These are phyloP conservation scores for Hybognathus amarus DNA, from an alignment of 2,797 vertebrate genomes.

Conservation along the genomic window DNA sequence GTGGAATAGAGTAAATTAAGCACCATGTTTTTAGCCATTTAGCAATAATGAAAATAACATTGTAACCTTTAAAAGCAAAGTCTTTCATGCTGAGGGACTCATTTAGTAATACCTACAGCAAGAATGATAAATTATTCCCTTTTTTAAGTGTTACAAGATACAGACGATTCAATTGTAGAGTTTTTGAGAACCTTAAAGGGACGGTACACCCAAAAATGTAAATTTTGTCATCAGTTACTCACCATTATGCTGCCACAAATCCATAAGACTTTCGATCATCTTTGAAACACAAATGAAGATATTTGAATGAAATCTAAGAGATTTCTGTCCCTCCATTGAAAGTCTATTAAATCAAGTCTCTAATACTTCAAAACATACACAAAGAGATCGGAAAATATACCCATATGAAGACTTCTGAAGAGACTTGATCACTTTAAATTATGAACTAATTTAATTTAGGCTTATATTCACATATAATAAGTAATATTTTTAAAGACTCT, in stretches of 20 bases:
- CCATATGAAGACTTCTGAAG: not conserved
- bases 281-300: not conserved
- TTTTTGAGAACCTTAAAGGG: conserved; percentile 74
- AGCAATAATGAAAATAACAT: conserved; percentile 57
- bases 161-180: conserved; percentile 33
- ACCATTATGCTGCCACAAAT: not conserved
- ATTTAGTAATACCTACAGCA: conserved; percentile 47
- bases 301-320: not conserved
- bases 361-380: not conserved
- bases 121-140: not conserved
- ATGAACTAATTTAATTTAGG: not conserved
- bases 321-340: not conserved
- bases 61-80: conserved; percentile 57
- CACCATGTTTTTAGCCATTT: conserved; percentile 62
- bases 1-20: conserved; percentile 71
- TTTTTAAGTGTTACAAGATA: not conserved
- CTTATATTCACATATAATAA: not conserved
- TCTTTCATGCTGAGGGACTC: conserved; percentile 49
- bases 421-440: not conserved
- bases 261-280: not conserved
- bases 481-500: not conserved
- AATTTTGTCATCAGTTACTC: not conserved
- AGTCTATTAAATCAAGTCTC: not conserved
- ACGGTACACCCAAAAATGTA: not conserved
- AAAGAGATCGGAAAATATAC: not conserved